Conservation (phyloP, 2,888 invertebrate species). For the Lepidocyrtoides sp. region DNA sequence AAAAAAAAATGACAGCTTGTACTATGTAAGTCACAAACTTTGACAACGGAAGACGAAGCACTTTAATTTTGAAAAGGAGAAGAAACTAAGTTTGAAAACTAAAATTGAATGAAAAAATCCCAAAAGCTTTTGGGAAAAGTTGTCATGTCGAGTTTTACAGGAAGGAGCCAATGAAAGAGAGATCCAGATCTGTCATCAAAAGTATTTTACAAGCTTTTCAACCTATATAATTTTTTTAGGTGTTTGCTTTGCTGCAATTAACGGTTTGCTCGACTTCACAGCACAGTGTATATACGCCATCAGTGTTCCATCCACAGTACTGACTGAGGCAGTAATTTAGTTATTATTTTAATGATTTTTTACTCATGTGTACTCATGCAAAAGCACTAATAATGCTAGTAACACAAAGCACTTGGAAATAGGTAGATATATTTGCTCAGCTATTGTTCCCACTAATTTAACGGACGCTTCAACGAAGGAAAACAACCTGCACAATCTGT, state of each 20-base stretch:
- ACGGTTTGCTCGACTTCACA: not conserved
- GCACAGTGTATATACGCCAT: not conserved
- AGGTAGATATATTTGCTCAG: too few relatives aligned
- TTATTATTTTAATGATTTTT: too few relatives aligned
- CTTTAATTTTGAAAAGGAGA: not conserved
- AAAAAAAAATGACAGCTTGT: not conserved
- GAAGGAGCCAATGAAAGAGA: not conserved
- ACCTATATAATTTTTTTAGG: not conserved
- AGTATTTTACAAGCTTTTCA: conserved; percentile 2
- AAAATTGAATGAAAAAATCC: not conserved
- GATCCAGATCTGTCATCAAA: conserved; percentile 30
- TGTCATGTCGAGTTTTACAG: not conserved
- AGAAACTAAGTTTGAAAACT: not conserved
- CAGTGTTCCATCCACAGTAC: not conserved
- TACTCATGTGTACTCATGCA: too few relatives aligned
- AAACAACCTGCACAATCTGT: too few relatives aligned
- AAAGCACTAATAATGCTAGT: too few relatives aligned
- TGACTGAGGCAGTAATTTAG: too few relatives aligned
- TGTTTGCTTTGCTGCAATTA: not conserved
- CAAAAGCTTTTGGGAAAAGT: conserved; percentile 6
- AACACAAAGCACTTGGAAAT: too few relatives aligned
- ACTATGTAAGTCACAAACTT: conserved; percentile 6
- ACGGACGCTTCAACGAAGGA: too few relatives aligned
- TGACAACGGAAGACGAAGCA: not conserved
- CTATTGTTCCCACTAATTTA: too few relatives aligned